Conservation (phyloP, 2,888 invertebrate genomes). For the Carcina quercana region DNA sequence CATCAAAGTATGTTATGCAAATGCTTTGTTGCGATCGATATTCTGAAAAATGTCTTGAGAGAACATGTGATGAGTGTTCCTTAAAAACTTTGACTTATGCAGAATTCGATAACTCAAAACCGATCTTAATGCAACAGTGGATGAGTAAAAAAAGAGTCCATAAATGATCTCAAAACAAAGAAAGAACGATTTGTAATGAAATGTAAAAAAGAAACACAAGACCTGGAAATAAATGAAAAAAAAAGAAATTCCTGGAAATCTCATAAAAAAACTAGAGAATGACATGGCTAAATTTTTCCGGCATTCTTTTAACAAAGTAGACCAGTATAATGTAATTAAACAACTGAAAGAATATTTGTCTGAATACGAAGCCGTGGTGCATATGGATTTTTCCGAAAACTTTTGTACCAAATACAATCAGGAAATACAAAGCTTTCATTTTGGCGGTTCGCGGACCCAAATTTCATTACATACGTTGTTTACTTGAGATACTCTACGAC, state of each 20-base stretch:
- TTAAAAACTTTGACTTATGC: conserved; percentile 12
- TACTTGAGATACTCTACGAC: conserved; percentile 19
- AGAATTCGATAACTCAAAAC: neutral
- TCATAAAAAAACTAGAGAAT: conserved; percentile 11
- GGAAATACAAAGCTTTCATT: conserved; percentile 38
- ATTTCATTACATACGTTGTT: conserved; percentile 35
- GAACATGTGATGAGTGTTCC: conserved; percentile 18
- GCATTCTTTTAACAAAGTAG: conserved; percentile 8
- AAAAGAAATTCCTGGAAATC: conserved; percentile 2
- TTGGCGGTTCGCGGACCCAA: conserved; percentile 29
- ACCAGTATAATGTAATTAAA: conserved; percentile 18
- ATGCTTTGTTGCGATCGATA: conserved; percentile 20
- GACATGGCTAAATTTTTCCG: conserved; percentile 9
- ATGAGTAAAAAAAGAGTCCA: too few relatives aligned
- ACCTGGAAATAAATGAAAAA: too few relatives aligned
- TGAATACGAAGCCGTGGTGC: conserved; percentile 16
- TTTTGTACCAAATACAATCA: conserved; percentile 25
- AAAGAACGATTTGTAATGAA: too few relatives aligned
- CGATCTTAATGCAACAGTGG: neutral
- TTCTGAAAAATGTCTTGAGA: conserved; percentile 17
- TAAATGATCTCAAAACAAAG: too few relatives aligned
- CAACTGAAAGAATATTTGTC: conserved; percentile 13
- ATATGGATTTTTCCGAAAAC: conserved; percentile 39
- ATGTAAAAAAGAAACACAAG: too few relatives aligned
- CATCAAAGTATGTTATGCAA: conserved; percentile 17